Conservation (phyloP, 2,797 vertebrate genomes). For the Hapalemur alaotrensis region DNA sequence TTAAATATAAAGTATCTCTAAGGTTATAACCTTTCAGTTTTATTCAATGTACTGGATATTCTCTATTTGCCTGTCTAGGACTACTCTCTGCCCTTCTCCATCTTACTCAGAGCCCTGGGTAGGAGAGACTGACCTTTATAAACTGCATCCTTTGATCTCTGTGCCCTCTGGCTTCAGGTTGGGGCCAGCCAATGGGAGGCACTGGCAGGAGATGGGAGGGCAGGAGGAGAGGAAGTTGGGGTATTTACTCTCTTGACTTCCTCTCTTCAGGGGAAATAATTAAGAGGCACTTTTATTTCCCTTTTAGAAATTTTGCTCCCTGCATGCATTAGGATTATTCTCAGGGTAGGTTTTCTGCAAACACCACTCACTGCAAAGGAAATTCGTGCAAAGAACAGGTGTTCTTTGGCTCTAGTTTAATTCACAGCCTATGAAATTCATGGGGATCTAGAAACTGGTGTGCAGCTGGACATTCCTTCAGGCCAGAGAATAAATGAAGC, state of each 20-base stretch:
- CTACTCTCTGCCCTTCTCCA: background rate
- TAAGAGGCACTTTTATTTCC: background rate
- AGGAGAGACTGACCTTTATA: background rate
- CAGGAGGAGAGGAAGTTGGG: background rate
- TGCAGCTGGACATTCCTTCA: slow-evolving; percentile 42
- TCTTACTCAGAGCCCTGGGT: slow-evolving; percentile 1
- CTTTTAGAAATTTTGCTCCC: background rate
- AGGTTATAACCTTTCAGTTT: background rate
- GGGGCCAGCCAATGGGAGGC: background rate
- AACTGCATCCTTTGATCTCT: background rate
- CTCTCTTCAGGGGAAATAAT: slow-evolving; percentile 10
- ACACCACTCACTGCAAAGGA: background rate
- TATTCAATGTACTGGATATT: background rate
- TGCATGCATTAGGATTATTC: background rate
- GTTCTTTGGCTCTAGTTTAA: slow-evolving; percentile 45
- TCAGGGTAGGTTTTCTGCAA: slow-evolving; percentile 2
- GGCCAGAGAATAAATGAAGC: slow-evolving; percentile 10
- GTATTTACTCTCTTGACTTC: background rate
- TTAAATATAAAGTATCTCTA: slow-evolving; percentile 4
- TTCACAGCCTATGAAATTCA: background rate
- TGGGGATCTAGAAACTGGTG: background rate
- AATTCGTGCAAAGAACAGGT: background rate
- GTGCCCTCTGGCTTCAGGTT: background rate
- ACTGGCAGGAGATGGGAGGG: background rate
- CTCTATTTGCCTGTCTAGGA: background rate